Base-by-base conservation (phyloP, 2,113 vertebrate species). In the Proterorhinus semilunaris region DNA sequence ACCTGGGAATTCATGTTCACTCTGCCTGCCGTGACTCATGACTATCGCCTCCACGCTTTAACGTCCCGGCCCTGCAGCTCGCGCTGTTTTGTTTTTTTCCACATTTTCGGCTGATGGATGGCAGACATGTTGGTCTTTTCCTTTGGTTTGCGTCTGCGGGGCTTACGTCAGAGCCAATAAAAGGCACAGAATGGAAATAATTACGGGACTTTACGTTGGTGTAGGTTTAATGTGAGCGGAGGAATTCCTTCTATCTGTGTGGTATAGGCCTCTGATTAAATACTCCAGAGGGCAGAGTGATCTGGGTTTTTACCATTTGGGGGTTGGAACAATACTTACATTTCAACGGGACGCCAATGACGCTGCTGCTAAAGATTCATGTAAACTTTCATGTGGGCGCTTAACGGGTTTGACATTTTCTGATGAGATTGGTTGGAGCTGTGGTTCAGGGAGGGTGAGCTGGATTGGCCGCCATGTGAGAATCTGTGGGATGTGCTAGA, bases 111-210 rank as follows among this genome's bases (percentile, higher is more conserved):
- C 10, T 11, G 21, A 5, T 5, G 58, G 54, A 68, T 21, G 76
- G 55, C 54, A 83, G 70, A 81, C 80, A 69, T 75, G 72, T 79
- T 12, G 42, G 50, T 78, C 84, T 79, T 65, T 76, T 21, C 21
- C 55, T 79, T 46, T 17, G 57, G 70, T 76, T 36, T 81, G 27
- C 83, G 65, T 85, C 71, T 62, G 27, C 71, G 13, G n/a, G 27
- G 48, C 67, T 77, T 75, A 66, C 67, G 42, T 64, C 72, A 80
- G 65, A 46, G 16, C 67, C 72, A 79, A 69, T 82, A 82, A 83
- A 83, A 79, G n/a, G 46, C 44, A 36, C 27, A 72, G 67, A 76
- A 80, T 88, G 75, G 81, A 79, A 85, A 72, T 82, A 71, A 63
- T 86, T 75, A 78, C 65, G 15, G 50, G 71, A 72, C 51, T 62